These are phyloP conservation scores for Drosophila suboccidentalis DNA, from an alignment of 2,888 invertebrate species.

Conservation along the genomic window DNA sequence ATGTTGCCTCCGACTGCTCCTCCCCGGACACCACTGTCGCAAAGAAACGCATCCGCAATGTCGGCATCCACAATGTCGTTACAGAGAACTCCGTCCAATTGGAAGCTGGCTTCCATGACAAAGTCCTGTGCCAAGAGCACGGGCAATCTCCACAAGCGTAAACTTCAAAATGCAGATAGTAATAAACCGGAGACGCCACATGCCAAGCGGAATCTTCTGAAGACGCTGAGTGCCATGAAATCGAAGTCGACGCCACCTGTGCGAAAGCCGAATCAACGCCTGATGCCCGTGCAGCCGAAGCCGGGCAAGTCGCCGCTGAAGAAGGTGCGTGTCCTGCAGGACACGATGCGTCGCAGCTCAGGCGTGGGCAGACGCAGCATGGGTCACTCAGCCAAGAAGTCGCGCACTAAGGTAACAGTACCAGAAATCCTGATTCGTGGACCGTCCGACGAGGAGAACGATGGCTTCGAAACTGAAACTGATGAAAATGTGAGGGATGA, in stretches of 20 bases:
- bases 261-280: constrained; percentile 27
- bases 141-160: constrained; percentile 30
- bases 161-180: not conserved
- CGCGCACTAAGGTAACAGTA: constrained; percentile 56
- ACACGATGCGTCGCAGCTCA: constrained; percentile 74
- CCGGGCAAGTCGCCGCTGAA: constrained; percentile 69
- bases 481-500: constrained; percentile 35
- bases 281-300: constrained; percentile 6
- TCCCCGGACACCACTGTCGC: constrained; percentile 75
- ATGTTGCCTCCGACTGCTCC: constrained; percentile 48
- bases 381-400: constrained; percentile 65
- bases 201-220: constrained; percentile 81
- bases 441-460: constrained; percentile 18
- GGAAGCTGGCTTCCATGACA: constrained; percentile 41
- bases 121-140: constrained; percentile 18
- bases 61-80: constrained; percentile 54
- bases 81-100: constrained; percentile 74
- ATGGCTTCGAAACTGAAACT: constrained; percentile 21
- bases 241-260: too few species aligned
- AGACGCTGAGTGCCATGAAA: constrained; percentile 67
- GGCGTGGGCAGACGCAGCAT: constrained; percentile 69
- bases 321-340: constrained; percentile 71
- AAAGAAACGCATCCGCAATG: constrained; percentile 63
- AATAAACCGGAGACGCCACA: constrained; percentile 49
- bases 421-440: constrained; percentile 1